phyloP scores from a whole-genome alignment of 1,140 invertebrate genomes.

The Aphidius ervi region DNA sequence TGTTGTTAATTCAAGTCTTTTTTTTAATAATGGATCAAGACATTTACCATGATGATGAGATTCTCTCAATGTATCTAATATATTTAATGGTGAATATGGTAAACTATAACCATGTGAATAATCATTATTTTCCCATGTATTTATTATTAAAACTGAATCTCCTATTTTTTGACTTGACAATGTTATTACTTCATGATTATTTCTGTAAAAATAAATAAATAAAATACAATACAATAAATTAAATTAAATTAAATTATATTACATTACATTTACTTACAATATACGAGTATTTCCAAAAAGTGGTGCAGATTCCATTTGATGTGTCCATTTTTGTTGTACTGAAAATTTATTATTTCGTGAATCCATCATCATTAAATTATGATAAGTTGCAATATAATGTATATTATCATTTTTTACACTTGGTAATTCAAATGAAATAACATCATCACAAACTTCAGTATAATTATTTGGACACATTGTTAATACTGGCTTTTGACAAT shows the following conservation, averaged over 20 bases:
- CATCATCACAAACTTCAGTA: slow-evolving; percentile 40
- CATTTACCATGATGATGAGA: slow-evolving; percentile 40
- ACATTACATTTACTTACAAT: slow-evolving; percentile 26
- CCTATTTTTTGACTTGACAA: slow-evolving; percentile 38
- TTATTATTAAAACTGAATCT: slow-evolving; percentile 42
- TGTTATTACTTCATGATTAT: slow-evolving; percentile 38
- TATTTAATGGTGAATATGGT: slow-evolving; percentile 37
- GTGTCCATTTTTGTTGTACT: slow-evolving; percentile 49
- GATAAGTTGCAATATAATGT: slow-evolving; percentile 42
- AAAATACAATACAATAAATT: too few relatives aligned
- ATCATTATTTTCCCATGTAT: slow-evolving; percentile 39
- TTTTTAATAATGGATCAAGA: slow-evolving; percentile 39
- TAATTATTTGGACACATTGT: slow-evolving; percentile 39
- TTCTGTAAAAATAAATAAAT: slow-evolving; percentile 25
- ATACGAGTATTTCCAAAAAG: slow-evolving; percentile 29
- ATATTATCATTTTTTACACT: slow-evolving; percentile 34
- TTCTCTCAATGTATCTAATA: slow-evolving; percentile 36
- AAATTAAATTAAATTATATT: too few relatives aligned
- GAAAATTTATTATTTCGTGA: slow-evolving; percentile 33
- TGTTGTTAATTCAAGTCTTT: slow-evolving; percentile 38
- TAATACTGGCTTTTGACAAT: slow-evolving; percentile 27
- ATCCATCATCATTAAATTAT: slow-evolving; percentile 42
- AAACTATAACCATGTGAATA: slow-evolving; percentile 36
- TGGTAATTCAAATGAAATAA: slow-evolving; percentile 30
- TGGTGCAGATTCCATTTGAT: slow-evolving; percentile 45